Base-by-base conservation (phyloP, 2,113 vertebrate species). In the Pseudorectes ferrugineus region DNA sequence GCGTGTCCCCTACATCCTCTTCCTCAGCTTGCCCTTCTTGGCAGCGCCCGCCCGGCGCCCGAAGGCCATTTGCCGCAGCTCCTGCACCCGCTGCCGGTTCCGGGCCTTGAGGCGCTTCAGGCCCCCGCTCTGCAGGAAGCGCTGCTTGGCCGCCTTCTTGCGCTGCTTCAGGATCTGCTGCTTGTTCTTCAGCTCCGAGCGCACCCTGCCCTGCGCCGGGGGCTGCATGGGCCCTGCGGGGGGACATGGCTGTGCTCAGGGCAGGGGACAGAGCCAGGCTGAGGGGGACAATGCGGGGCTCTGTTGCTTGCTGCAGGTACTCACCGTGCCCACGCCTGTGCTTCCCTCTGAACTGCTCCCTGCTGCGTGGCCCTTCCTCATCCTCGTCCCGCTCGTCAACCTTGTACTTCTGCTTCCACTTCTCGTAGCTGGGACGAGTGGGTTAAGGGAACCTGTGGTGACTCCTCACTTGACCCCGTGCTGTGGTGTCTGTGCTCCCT, bases 401-500 rank as follows among this genome's bases (percentile, higher is more conserved):
- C 87, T 98, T 99, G 97, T 99, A 98, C 65, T 98, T 99, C 95
- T 99, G 99, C 96, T 99, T 99, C 99, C 99, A 99, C 72, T 99
- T 99, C 71, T 99, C 99, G 11, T 99, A 99, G 95, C 99, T 99
- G 96, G 71, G 26, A 18, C 0, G 0, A 51, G 6, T 0, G 7
- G 0, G 95, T 98, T 97, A 99, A 98, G 97, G 97, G 90, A 82
- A 84, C 0, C 0, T 2, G n/a, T 0, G 1, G 33, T 7, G 48
- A 13, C 46, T 49, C 33, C 4, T 14, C 20, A 0, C 40, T 21
- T 2, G 1, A 17, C 20, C 52, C 25, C 20, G 40, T 28, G 25
- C 15, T 16, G 4, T 2, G 3, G 25, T 8, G 16, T 16, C 57
- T 3, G 4, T 22, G 11, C 31, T 43, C 42, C 59, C 51, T 33